A percentile compares a stretch with the other conserved stretches of the same genome.
phyloP scores from a whole-genome alignment of 2,797 vertebrate species.

The Rhynchonycteris naso region DNA sequence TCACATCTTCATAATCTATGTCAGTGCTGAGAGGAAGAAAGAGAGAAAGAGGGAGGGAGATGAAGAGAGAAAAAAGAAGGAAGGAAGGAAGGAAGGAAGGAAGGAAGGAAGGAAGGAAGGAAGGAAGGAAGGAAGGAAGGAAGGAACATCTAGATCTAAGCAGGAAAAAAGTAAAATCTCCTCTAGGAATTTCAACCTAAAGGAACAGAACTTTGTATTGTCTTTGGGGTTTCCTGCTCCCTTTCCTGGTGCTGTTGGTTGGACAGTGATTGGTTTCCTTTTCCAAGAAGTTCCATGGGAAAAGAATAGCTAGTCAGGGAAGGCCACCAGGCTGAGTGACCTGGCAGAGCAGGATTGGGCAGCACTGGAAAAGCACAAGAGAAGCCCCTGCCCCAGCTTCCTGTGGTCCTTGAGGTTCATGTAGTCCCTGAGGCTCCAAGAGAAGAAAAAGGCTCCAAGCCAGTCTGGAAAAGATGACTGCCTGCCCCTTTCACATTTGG shows the following conservation, averaged over 20 bases:
- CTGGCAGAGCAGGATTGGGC: slow-evolving; percentile 62
- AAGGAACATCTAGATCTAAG: slow-evolving; percentile 28
- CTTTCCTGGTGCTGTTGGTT: slow-evolving; percentile 65
- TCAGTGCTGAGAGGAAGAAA: background rate
- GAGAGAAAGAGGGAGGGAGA: background rate
- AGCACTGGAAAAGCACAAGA: background rate
- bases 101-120: too few relatives aligned
- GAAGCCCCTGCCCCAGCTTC: slow-evolving; percentile 45
- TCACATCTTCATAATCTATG: slow-evolving; percentile 62
- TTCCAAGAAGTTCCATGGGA: slow-evolving; percentile 73
- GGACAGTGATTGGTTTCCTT: slow-evolving; percentile 73
- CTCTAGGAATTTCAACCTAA: slow-evolving; percentile 49
- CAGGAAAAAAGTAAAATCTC: background rate
- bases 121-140: too few relatives aligned
- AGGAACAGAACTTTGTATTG: slow-evolving; percentile 66
- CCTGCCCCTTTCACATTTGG: background rate
- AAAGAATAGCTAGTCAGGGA: slow-evolving; percentile 75
- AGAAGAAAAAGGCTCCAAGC: background rate
- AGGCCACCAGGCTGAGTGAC: slow-evolving; percentile 52
- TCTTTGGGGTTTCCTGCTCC: slow-evolving; percentile 66
- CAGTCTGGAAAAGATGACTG: background rate
- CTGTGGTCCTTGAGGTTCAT: background rate
- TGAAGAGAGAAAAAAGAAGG: background rate
- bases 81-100: background rate
- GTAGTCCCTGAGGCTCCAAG: background rate